A percentile compares a stretch with the other conserved stretches of the same genome.
These are phyloP conservation scores for Myodes glareolus DNA, from an alignment of 2,113 vertebrate genomes.

Conservation along the genomic window DNA sequence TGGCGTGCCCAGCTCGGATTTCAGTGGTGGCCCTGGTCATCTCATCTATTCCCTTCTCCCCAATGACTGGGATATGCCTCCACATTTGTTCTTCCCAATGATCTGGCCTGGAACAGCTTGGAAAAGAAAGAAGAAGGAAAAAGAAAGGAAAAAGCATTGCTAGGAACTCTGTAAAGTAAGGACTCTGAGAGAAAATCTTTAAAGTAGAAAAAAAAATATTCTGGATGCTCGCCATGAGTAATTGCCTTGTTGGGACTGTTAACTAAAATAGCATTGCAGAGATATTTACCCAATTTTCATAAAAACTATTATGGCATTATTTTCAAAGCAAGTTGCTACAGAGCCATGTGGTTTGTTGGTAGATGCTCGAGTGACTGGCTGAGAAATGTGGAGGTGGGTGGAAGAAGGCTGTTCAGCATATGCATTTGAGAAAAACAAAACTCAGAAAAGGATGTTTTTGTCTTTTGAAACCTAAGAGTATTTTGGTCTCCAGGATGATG, in stretches of 20 bases:
- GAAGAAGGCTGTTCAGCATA: slow-evolving; percentile 69
- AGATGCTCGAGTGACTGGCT: slow-evolving; percentile 78
- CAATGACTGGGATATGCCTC: slow-evolving; percentile 15
- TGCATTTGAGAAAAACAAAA: slow-evolving; percentile 73
- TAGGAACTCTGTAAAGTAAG: slow-evolving; percentile 57
- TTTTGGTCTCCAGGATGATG: slow-evolving; percentile 22
- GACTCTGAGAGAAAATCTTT: slow-evolving; percentile 62
- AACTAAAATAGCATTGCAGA: slow-evolving; percentile 68
- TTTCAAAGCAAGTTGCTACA: slow-evolving; percentile 81
- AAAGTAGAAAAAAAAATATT: slow-evolving; percentile 66
- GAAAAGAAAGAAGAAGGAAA: neutral
- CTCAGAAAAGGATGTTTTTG: slow-evolving; percentile 41
- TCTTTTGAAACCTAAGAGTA: slow-evolving; percentile 49
- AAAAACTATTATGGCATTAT: slow-evolving; percentile 82
- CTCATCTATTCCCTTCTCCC: neutral
- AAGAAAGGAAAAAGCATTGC: neutral
- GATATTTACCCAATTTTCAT: slow-evolving; percentile 81
- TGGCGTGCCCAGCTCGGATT: neutral
- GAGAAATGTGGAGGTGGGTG: slow-evolving; percentile 80
- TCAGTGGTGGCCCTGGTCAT: neutral
- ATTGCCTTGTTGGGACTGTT: slow-evolving; percentile 78
- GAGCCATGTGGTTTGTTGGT: slow-evolving; percentile 78
- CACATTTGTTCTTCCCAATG: slow-evolving; percentile 8
- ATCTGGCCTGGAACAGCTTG: slow-evolving; percentile 27
- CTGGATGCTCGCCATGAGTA: slow-evolving; percentile 69